Conservation (phyloP, 2,888 invertebrate genomes). For the Netelia virgata region DNA sequence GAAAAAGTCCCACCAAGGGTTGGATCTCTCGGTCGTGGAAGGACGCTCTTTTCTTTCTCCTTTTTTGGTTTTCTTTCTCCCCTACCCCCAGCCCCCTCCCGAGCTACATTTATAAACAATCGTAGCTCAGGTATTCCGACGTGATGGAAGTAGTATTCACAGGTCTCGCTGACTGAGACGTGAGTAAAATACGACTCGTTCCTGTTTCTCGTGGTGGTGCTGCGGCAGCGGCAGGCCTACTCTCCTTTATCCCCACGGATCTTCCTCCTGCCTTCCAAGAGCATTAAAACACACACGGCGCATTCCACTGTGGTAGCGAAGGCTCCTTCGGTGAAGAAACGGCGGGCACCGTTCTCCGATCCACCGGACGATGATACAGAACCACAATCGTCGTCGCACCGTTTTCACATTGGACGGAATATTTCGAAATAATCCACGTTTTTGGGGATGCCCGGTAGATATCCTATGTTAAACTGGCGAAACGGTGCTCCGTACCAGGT, state of each 20-base stretch:
- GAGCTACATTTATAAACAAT: conserved; percentile 57
- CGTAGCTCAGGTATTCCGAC: conserved; percentile 28
- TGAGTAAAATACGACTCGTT: conserved; percentile 48
- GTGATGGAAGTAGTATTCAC: conserved; percentile 50
- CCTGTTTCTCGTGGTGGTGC: conserved; percentile 34
- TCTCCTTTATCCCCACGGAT: conserved; percentile 52
- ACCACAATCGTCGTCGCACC: conserved; percentile 45
- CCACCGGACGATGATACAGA: conserved; percentile 50
- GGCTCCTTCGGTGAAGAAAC: conserved; percentile 64
- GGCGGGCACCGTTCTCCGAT: conserved; percentile 39
- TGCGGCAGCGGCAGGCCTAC: conserved; percentile 35
- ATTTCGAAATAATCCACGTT: conserved; percentile 16
- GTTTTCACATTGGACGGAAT: conserved; percentile 28
- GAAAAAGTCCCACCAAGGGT: background rate
- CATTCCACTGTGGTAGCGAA: conserved; percentile 69
- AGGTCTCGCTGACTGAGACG: conserved; percentile 35
- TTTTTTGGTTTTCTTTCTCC: conserved; percentile 70
- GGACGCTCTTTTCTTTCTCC: conserved; percentile 44
- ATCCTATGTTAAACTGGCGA: background rate
- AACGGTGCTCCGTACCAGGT: background rate
- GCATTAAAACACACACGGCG: conserved; percentile 73
- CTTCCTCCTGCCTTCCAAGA: conserved; percentile 63
- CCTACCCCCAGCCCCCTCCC: conserved; percentile 23
- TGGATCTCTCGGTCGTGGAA: background rate
- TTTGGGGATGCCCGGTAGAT: background rate